Conservation (phyloP, 2,113 vertebrate genomes). For the Eonycteris spelaea region DNA sequence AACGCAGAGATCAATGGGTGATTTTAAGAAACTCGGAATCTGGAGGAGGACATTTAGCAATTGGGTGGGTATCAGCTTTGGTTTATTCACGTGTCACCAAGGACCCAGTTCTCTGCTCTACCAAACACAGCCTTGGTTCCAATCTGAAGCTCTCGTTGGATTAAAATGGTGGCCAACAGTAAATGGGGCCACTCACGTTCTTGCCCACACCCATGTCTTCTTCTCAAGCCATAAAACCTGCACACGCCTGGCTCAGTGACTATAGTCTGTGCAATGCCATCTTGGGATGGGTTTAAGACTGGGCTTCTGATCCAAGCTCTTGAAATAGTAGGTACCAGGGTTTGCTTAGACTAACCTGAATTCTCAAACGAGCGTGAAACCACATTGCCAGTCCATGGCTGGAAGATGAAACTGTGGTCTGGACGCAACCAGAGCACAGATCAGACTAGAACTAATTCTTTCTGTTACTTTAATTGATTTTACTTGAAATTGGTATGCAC, state of each 20-base stretch:
- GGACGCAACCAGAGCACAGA: background rate
- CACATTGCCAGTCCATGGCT: background rate
- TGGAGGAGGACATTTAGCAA: background rate
- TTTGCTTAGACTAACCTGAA: background rate
- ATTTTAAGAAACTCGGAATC: background rate
- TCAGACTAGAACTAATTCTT: background rate
- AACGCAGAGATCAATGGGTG: background rate
- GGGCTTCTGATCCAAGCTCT: background rate
- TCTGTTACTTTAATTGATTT: background rate
- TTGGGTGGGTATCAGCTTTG: background rate
- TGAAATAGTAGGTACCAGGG: background rate
- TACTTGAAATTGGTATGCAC: background rate
- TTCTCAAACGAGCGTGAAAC: background rate
- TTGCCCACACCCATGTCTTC: background rate
- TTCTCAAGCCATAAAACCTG: background rate
- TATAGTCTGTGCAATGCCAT: background rate
- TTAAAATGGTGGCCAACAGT: background rate
- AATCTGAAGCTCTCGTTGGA: background rate
- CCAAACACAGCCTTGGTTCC: background rate
- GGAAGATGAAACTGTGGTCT: background rate
- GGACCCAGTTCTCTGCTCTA: background rate
- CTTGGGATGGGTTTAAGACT: background rate
- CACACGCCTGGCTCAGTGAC: fast-evolving
- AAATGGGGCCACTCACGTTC: background rate
- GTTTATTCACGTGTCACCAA: background rate